These are phyloP conservation scores for Grantiella picta DNA, from an alignment of 2,113 vertebrate genomes.

Conservation along the genomic window DNA sequence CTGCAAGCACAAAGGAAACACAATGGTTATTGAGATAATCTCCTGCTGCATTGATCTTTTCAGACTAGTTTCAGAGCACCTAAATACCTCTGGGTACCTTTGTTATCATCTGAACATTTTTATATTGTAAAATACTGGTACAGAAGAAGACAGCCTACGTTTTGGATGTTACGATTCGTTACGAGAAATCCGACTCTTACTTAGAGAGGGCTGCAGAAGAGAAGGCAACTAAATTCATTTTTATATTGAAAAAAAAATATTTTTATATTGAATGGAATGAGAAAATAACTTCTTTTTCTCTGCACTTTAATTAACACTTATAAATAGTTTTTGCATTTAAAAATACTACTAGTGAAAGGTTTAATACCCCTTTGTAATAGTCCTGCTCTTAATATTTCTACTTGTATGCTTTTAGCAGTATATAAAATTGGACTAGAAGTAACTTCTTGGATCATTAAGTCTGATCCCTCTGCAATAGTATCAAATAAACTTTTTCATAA, in stretches of 20 bases:
- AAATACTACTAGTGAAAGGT: neutral
- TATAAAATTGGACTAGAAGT: neutral
- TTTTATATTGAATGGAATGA: neutral
- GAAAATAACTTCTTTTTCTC: neutral
- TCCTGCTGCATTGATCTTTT: neutral
- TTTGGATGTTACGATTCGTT: too few relatives aligned
- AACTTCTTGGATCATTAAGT: slow-evolving; percentile 24
- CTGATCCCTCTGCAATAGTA: neutral
- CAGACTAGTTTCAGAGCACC: neutral
- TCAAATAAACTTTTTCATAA: slow-evolving; percentile 1
- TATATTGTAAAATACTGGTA: too few relatives aligned
- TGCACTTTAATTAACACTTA: neutral
- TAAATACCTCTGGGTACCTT: neutral
- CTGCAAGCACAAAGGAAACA: neutral
- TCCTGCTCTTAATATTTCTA: neutral
- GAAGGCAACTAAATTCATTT: too few relatives aligned
- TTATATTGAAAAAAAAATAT: too few relatives aligned
- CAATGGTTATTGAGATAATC: neutral
- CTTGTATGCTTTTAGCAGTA: neutral
- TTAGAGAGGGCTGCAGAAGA: too few relatives aligned
- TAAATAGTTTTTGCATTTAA: neutral
- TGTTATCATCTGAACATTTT: neutral
- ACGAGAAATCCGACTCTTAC: too few relatives aligned
- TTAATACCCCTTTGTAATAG: neutral
- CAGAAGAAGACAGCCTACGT: too few relatives aligned